Evolutionary conservation across 92 coral and sea anemone species (phyloP).

Genomic region (Pocillopora grandis): DNA sequence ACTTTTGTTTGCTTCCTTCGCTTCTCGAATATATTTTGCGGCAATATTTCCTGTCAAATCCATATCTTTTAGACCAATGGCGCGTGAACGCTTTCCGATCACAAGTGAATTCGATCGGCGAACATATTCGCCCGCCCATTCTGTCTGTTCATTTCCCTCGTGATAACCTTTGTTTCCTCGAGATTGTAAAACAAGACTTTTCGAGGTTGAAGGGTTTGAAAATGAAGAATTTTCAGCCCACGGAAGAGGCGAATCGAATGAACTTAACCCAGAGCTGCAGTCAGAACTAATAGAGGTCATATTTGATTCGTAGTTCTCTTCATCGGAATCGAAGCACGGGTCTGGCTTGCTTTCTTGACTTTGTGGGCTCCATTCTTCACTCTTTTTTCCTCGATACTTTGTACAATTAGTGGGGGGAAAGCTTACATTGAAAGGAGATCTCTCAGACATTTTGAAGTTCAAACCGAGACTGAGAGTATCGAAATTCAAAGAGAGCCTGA

Average conservation of each 20-base stretch:
- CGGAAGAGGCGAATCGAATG: conserved; percentile 16
- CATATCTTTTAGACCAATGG: conserved; percentile 75
- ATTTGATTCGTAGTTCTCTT: conserved; percentile 47
- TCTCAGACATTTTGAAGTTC: not conserved
- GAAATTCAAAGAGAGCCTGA: conserved; percentile 25
- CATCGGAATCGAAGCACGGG: conserved; percentile 60
- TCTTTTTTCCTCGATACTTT: conserved; percentile 22
- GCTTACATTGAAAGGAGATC: not conserved
- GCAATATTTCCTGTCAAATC: conserved; percentile 58
- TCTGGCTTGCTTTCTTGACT: conserved; percentile 56
- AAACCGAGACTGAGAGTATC: too few species aligned
- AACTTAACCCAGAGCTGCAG: conserved; percentile 15
- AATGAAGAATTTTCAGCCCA: not conserved
- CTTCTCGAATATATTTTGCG: conserved; percentile 66
- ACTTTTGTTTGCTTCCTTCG: conserved; percentile 65
- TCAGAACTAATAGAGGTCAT: not conserved
- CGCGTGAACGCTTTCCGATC: conserved; percentile 66
- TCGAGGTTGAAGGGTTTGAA: not conserved
- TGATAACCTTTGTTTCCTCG: not conserved
- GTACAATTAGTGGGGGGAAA: conserved; percentile 5
- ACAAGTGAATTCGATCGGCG: conserved; percentile 52
- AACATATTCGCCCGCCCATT: not conserved
- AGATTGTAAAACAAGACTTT: conserved; percentile 23
- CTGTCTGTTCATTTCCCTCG: not conserved
- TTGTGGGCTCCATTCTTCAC: conserved; percentile 55